A percentile compares a stretch with the other conserved stretches of the same genome.
Conservation (phyloP, 2,888 invertebrate genomes). For the Steinernema carpocapsae region DNA sequence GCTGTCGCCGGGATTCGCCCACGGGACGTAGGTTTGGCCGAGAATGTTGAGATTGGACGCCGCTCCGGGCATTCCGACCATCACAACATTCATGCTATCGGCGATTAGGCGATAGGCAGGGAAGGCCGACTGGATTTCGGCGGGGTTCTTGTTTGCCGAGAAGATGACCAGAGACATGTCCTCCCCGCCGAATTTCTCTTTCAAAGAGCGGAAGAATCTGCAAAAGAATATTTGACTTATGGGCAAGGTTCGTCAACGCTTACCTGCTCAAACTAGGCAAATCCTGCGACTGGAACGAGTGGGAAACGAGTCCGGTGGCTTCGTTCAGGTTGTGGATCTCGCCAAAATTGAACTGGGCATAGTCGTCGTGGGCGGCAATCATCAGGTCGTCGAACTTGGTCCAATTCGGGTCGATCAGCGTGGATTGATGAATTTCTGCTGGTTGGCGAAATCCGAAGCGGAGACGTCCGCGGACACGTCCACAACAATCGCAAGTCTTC, state of each 20-base stretch:
- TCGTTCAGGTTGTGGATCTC: not conserved
- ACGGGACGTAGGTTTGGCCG: not conserved
- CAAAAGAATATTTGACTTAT: not conserved
- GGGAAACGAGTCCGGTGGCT: not conserved
- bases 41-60: not conserved
- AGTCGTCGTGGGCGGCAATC: not conserved
- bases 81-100: not conserved
- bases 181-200: not conserved
- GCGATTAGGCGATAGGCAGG: not conserved
- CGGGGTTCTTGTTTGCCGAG: not conserved
- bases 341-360: not conserved
- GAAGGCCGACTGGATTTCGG: not conserved
- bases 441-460: not conserved
- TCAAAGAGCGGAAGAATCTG: not conserved
- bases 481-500: not conserved
- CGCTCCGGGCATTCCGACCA: constrained; percentile 4
- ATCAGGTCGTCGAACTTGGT: not conserved
- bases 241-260: not conserved
- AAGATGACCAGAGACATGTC: not conserved
- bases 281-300: not conserved
- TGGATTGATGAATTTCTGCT: constrained; percentile 18
- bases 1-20: not conserved
- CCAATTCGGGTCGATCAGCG: not conserved
- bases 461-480: constrained; percentile 12
- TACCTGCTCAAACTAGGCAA: not conserved